Conservation (phyloP, 2,113 vertebrate genomes). For the Vidua macroura region DNA sequence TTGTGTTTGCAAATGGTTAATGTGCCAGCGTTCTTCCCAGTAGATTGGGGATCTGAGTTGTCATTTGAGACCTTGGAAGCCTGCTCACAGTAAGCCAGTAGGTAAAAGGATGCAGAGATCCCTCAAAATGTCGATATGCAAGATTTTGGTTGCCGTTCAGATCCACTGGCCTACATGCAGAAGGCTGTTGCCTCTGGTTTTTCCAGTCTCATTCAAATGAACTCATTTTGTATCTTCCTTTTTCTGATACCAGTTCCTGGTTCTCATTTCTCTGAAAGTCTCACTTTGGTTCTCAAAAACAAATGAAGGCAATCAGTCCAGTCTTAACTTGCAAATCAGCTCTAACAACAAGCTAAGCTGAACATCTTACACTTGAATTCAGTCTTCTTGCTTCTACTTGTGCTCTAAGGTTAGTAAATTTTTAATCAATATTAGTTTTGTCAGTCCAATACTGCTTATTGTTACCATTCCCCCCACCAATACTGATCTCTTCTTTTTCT, state of each 20-base stretch:
- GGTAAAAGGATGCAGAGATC: neutral
- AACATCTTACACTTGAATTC: neutral
- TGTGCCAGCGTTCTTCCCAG: neutral
- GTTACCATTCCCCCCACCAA: neutral
- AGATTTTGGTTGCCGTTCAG: neutral
- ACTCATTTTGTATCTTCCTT: neutral
- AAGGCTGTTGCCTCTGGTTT: neutral
- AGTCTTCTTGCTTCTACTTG: neutral
- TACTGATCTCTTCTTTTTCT: neutral
- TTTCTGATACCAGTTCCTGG: slow-evolving; percentile 14
- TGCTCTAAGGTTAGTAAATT: slow-evolving; percentile 6
- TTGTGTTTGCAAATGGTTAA: neutral
- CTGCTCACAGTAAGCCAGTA: neutral
- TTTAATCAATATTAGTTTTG: neutral
- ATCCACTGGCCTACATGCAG: neutral
- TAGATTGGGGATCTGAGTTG: neutral
- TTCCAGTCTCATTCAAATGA: neutral
- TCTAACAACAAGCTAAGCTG: neutral
- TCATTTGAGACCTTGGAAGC: neutral
- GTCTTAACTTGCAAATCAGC: neutral
- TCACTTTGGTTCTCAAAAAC: neutral
- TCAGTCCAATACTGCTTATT: neutral
- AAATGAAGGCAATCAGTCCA: neutral
- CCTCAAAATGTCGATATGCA: neutral
- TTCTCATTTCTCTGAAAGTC: slow-evolving; percentile 28